Percentiles rank a stretch among this genome's conserved stretches.
Evolutionary conservation across 2,113 vertebrate genomes (phyloP).

Genomic region (Acrocephalus arundinaceus): DNA sequence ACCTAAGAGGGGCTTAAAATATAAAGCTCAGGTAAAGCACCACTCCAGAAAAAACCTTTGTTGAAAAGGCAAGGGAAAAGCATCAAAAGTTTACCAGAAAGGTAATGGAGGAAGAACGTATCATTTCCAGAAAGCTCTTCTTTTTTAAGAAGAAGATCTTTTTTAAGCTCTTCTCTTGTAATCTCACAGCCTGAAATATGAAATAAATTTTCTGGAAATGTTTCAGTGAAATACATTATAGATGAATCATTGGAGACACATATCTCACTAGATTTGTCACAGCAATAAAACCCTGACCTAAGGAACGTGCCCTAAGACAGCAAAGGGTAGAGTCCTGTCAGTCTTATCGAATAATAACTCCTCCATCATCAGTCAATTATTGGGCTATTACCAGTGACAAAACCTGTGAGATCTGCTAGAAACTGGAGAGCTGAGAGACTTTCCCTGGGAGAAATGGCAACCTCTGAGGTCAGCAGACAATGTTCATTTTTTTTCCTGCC

Average conservation of each 20-base stretch:
- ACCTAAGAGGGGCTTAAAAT: not conserved
- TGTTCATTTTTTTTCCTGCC: not conserved
- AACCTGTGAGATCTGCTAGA: not conserved
- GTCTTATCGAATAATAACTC: conserved; percentile 5
- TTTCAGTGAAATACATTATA: not conserved
- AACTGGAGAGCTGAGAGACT: not conserved
- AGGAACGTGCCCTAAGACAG: not conserved
- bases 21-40: not conserved
- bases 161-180: not conserved
- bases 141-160: no score
- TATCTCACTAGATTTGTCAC: conserved; percentile 8
- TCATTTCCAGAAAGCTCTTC: not conserved
- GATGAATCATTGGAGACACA: not conserved
- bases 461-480: conserved; percentile 1
- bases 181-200: not conserved
- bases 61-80: not conserved
- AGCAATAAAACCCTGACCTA: conserved; percentile 4
- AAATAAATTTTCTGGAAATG: not conserved
- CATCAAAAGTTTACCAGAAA: not conserved
- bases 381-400: conserved; percentile 21
- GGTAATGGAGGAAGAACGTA: not conserved
- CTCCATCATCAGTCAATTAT: conserved; percentile 49
- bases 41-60: not conserved
- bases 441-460: not conserved
- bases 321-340: not conserved